Conservation (phyloP, 2,888 invertebrate species). For the Andrena trimmerana region DNA sequence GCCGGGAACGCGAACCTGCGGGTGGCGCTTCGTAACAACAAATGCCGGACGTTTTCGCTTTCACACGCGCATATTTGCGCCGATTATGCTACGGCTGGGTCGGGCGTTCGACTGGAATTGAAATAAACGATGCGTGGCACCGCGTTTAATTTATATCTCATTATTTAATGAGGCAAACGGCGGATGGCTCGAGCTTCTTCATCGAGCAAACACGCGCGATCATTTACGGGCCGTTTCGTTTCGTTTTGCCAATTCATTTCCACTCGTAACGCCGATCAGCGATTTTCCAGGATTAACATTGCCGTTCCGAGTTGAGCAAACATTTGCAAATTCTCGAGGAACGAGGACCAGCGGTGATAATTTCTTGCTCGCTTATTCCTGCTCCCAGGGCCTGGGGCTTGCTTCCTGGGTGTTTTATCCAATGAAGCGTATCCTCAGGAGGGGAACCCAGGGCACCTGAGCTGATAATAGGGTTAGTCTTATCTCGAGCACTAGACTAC, state of each 20-base stretch:
- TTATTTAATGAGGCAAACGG: slow-evolving; percentile 47
- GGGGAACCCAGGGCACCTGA: too few relatives aligned
- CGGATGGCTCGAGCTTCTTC: slow-evolving; percentile 23
- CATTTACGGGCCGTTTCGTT: slow-evolving; percentile 27
- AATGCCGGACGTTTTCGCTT: slow-evolving; percentile 3
- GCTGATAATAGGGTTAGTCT: too few relatives aligned
- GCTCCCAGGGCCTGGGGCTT: too few relatives aligned
- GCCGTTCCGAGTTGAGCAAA: neutral
- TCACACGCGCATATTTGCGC: slow-evolving; percentile 19
- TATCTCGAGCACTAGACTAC: too few relatives aligned
- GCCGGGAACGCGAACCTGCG: too few relatives aligned
- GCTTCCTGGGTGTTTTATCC: too few relatives aligned
- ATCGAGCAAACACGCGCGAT: slow-evolving; percentile 14
- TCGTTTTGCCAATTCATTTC: neutral
- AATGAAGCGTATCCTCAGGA: too few relatives aligned
- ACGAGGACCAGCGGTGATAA: neutral
- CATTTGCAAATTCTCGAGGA: neutral
- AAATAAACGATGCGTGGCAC: slow-evolving; percentile 35
- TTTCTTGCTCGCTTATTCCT: neutral
- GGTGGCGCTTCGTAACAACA: too few relatives aligned
- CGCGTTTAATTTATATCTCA: slow-evolving; percentile 50
- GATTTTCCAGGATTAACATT: neutral
- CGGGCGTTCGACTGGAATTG: slow-evolving; percentile 44
- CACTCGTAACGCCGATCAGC: neutral
- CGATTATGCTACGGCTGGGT: neutral